A percentile compares a stretch with the other conserved stretches of the same genome.
phyloP scores from a whole-genome alignment of 2,113 vertebrate species.

The Macaca fascicularis region T2T-MFA8v1.1 NC_088390.1:13852001-13852500 shows the following conservation, averaged over 20 bases:
- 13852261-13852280: background rate
- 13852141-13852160: too few species aligned
- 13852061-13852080: too few species aligned
- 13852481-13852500: background rate
- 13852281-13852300: background rate
- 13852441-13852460: background rate
- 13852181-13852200: too few species aligned
- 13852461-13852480: background rate
- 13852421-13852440: background rate
- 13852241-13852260: background rate
- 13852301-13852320: background rate
- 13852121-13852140: too few species aligned
- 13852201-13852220: too few species aligned
- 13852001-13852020: too few species aligned
- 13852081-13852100: too few species aligned
- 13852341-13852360: background rate
- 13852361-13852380: background rate
- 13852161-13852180: too few species aligned
- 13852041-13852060: too few species aligned
- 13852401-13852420: background rate
- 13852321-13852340: background rate
- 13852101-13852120: too few species aligned
- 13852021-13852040: too few species aligned
- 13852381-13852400: background rate
- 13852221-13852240: too few species aligned